These are phyloP conservation scores for Lissonota sp. DNA, from an alignment of 2,888 invertebrate species.

Conservation along the genomic window DNA sequence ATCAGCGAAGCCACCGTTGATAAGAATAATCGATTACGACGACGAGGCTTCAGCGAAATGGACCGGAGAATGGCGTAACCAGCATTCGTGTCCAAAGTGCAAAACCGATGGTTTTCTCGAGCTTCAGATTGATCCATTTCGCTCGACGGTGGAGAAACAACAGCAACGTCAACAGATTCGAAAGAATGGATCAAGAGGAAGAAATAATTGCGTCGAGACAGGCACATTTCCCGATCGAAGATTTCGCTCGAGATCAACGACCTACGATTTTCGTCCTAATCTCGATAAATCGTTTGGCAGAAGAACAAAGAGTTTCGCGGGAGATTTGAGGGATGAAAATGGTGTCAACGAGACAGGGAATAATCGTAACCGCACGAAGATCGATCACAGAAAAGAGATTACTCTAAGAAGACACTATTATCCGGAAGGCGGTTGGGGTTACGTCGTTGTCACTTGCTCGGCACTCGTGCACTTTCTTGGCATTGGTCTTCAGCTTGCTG, in stretches of 20 bases:
- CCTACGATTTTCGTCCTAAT: constrained; percentile 65
- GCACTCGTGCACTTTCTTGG: constrained; percentile 90
- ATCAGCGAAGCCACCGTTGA: constrained; percentile 63
- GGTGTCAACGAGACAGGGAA: constrained; percentile 49
- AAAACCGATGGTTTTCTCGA: constrained; percentile 72
- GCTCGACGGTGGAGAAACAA: constrained; percentile 48
- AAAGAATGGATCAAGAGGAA: constrained; percentile 5
- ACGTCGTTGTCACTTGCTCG: constrained; percentile 91
- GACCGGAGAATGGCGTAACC: constrained; percentile 43
- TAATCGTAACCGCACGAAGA: constrained; percentile 48
- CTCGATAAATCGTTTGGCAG: constrained; percentile 60
- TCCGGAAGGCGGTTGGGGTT: constrained; percentile 95
- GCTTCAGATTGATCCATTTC: constrained; percentile 73
- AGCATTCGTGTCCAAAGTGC: constrained; percentile 76
- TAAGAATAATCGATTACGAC: constrained; percentile 71
- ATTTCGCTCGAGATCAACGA: constrained; percentile 69
- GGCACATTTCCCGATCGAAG: constrained; percentile 67
- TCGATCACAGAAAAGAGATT: constrained; percentile 75
- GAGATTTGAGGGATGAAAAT: constrained; percentile 49
- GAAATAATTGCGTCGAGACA: constrained; percentile 66
- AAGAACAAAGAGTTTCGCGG: constrained; percentile 72
- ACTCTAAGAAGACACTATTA: constrained; percentile 90
- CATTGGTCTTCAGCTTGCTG: constrained; percentile 90
- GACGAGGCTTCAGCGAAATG: constrained; percentile 46
- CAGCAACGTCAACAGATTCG: too few relatives aligned